Percentiles rank a stretch among this genome's conserved stretches.
phyloP scores from a whole-genome alignment of 2,797 vertebrate species.

The Craterocephalus amniculus region DNA sequence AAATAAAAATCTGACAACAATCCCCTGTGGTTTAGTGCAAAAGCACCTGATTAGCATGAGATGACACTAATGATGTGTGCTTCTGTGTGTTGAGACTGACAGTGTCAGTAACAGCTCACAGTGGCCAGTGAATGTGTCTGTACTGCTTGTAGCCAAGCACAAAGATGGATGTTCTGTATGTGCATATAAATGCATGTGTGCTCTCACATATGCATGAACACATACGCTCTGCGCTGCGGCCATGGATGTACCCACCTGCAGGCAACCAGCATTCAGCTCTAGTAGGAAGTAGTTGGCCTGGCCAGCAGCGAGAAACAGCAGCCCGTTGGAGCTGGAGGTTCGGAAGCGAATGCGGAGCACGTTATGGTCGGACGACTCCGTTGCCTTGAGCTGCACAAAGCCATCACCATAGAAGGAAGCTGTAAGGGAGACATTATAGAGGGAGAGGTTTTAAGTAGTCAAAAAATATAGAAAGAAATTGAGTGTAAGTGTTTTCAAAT shows the following conservation, averaged over 20 bases:
- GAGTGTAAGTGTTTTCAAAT: background rate
- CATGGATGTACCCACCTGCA: conserved; percentile 84
- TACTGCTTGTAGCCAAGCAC: conserved; percentile 10
- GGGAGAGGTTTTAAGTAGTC: background rate
- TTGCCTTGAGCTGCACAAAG: conserved; percentile 86
- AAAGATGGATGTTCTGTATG: conserved; percentile 14
- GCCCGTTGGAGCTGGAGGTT: conserved; percentile 86
- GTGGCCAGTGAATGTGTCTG: conserved; percentile 23
- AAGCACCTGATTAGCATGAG: conserved; percentile 36
- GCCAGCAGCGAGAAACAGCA: conserved; percentile 91
- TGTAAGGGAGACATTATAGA: conserved; percentile 57
- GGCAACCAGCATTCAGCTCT: conserved; percentile 84
- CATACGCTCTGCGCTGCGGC: conserved; percentile 63
- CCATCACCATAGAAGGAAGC: conserved; percentile 94
- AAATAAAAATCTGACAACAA: conserved; percentile 9
- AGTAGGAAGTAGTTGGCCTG: conserved; percentile 85
- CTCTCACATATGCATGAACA: conserved; percentile 43
- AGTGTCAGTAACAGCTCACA: conserved; percentile 56
- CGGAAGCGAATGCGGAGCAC: conserved; percentile 86
- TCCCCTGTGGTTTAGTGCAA: conserved; percentile 23
- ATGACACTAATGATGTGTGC: conserved; percentile 48
- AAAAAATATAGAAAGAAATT: background rate
- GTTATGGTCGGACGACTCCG: conserved; percentile 81
- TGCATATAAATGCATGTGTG: background rate
- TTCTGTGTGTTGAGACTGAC: conserved; percentile 60